A percentile compares a stretch with the other conserved stretches of the same genome.
Conservation (phyloP, 2,113 vertebrate species). For the Xenus cinereus region DNA sequence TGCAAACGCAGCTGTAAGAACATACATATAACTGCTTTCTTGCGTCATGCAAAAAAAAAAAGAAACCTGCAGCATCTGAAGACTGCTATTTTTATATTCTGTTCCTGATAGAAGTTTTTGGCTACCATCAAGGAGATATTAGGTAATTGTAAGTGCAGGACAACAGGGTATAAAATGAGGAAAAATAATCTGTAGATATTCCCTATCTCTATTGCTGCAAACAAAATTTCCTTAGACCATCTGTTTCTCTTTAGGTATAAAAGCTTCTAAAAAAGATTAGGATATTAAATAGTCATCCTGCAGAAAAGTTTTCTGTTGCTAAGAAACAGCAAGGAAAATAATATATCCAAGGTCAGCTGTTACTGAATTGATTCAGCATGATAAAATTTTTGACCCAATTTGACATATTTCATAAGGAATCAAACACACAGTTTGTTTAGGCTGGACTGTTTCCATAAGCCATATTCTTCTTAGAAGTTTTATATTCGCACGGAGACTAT, state of each 20-base stretch:
- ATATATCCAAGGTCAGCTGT: conserved; percentile 20
- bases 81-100: not conserved
- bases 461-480: not conserved
- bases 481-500: not conserved
- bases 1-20: not conserved
- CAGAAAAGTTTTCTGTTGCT: conserved; percentile 56
- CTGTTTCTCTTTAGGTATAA: conserved; percentile 40
- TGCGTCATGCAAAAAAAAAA: not conserved
- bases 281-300: conserved; percentile 37
- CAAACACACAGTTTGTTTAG: not conserved
- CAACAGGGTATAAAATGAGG: not conserved
- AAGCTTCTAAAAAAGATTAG: conserved; percentile 15
- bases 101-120: not conserved
- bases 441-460: not conserved
- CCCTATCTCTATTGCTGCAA: not conserved
- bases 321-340: conserved; percentile 50
- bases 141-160: not conserved
- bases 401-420: not conserved
- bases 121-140: not conserved
- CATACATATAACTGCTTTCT: not conserved
- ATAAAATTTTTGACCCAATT: not conserved
- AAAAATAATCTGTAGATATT: not conserved
- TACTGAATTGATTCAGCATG: not conserved
- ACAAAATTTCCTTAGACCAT: conserved; percentile 49
- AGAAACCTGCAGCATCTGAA: not conserved